These are phyloP conservation scores for Tonatia bakeri DNA, from an alignment of 2,113 vertebrate genomes.

Conservation along the genomic window DNA sequence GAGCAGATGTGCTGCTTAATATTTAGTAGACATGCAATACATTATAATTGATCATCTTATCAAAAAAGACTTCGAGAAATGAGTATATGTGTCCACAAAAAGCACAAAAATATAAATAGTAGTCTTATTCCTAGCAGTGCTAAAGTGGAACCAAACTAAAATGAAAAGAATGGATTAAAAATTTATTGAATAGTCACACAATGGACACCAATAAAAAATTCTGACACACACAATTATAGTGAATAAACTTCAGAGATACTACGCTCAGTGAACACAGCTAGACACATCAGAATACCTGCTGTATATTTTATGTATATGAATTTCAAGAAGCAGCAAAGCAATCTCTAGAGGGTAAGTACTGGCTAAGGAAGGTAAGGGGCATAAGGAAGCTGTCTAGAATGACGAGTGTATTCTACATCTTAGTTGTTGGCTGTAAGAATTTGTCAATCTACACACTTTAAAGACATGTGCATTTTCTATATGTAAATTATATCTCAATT, in stretches of 20 bases:
- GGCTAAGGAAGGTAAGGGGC: neutral
- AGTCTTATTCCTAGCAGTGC: neutral
- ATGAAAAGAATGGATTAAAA: neutral
- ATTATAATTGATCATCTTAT: neutral
- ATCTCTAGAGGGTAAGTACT: neutral
- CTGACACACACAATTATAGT: neutral
- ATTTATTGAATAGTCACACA: neutral
- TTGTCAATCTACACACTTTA: neutral
- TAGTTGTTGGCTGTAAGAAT: neutral
- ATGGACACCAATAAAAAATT: neutral
- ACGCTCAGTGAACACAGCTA: neutral
- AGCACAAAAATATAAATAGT: neutral
- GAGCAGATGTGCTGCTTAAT: neutral
- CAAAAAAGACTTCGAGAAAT: conserved; percentile 8
- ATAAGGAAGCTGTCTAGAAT: neutral
- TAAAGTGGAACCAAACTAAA: neutral
- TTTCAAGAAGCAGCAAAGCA: neutral
- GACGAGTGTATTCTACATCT: neutral
- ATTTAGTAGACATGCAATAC: neutral
- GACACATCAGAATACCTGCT: neutral
- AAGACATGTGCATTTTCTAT: neutral
- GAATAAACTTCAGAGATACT: neutral
- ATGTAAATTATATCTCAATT: neutral
- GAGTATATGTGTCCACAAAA: neutral
- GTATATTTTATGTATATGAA: neutral